Conservation (phyloP, 2,888 invertebrate species). For the Charanyca ferruginea region DNA sequence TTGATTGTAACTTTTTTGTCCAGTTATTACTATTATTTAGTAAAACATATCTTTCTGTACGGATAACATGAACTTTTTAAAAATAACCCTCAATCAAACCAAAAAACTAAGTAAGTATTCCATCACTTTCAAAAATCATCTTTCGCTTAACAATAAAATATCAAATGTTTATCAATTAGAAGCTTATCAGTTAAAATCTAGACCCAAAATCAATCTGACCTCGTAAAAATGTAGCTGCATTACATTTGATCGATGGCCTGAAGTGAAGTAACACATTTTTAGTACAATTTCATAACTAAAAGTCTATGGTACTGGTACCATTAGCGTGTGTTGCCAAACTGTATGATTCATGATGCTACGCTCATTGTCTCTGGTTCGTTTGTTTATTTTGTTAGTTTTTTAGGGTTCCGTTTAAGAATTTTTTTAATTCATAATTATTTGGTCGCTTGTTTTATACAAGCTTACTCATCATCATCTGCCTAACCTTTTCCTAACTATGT, state of each 20-base stretch:
- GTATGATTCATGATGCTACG: slow-evolving; percentile 80
- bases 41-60: too few relatives aligned
- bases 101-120: slow-evolving; percentile 1
- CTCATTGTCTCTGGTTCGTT: slow-evolving; percentile 77
- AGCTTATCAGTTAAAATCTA: slow-evolving; percentile 34
- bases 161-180: slow-evolving; percentile 12
- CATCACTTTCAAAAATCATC: background rate
- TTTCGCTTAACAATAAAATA: slow-evolving; percentile 13
- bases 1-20: too few relatives aligned
- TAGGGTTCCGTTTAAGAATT: slow-evolving; percentile 41
- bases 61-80: too few relatives aligned
- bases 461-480: too few relatives aligned
- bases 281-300: slow-evolving; percentile 76
- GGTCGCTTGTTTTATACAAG: too few relatives aligned
- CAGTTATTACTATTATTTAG: too few relatives aligned
- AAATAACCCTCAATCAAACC: too few relatives aligned
- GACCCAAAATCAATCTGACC: slow-evolving; percentile 34
- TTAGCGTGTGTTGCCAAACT: slow-evolving; percentile 82
- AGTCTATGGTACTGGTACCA: slow-evolving; percentile 67
- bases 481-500: too few relatives aligned
- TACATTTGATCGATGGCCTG: slow-evolving; percentile 42
- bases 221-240: slow-evolving; percentile 20
- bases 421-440: too few relatives aligned
- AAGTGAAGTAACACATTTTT: slow-evolving; percentile 67
- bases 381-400: slow-evolving; percentile 66